phyloP scores from a whole-genome alignment of 2,797 vertebrate genomes.

The Lophius americanus region DNA sequence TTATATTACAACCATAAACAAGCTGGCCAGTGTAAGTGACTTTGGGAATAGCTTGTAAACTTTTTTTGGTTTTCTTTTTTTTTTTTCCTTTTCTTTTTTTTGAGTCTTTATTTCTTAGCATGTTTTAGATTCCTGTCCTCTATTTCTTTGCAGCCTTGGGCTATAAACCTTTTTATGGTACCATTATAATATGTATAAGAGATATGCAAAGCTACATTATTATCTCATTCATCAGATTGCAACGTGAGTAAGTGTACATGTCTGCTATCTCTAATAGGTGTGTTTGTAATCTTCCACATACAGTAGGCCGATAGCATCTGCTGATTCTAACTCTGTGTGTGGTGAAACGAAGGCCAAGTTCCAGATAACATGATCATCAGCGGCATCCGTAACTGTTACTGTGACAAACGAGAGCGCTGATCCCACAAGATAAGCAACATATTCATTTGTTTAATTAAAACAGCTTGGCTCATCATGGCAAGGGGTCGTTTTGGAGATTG shows the following conservation, averaged over 20 bases:
- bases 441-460: conserved; percentile 98
- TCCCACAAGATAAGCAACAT: conserved; percentile 84
- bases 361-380: conserved; percentile 80
- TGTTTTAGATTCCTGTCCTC: conserved; percentile 3
- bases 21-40: conserved; percentile 61
- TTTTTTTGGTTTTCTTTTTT: conserved; percentile 51
- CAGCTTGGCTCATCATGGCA: conserved; percentile 85
- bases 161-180: conserved; percentile 43
- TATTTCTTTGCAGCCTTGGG: conserved; percentile 21
- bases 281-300: conserved; percentile 69
- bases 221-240: conserved; percentile 66
- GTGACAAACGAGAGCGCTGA: conserved; percentile 91
- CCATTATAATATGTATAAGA: conserved; percentile 29
- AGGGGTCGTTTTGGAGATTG: conserved; percentile 92
- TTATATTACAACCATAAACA: conserved; percentile 79
- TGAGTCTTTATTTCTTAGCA: conserved; percentile 24
- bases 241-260: conserved; percentile 75
- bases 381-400: conserved; percentile 84
- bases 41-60: conserved; percentile 56
- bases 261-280: conserved; percentile 76
- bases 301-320: conserved; percentile 76
- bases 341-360: conserved; percentile 73
- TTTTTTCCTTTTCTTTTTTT: conserved; percentile 41
- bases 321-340: conserved; percentile 75
- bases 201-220: conserved; percentile 44